These are phyloP conservation scores for Halichoerus grypus DNA, from an alignment of 2,113 vertebrate genomes.

Conservation along the genomic window DNA sequence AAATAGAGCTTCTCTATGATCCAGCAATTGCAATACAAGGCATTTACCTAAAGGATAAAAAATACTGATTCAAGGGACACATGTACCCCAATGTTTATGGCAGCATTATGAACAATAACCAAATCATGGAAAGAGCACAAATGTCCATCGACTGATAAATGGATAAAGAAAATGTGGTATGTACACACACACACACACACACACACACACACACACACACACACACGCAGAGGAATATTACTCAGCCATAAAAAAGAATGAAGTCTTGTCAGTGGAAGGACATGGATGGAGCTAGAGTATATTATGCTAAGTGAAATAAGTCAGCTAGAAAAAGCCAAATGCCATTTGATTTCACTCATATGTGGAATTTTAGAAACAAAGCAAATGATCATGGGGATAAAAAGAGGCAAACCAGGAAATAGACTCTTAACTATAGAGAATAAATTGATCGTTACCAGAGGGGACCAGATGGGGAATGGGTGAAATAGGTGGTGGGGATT, in stretches of 20 bases:
- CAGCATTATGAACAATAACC: background rate
- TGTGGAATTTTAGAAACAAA: background rate
- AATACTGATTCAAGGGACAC: background rate
- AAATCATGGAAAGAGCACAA: background rate
- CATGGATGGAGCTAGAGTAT: background rate
- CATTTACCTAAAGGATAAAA: background rate
- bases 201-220: background rate
- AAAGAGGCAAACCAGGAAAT: background rate
- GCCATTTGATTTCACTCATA: background rate
- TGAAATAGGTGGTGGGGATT: background rate
- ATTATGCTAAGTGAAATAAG: background rate
- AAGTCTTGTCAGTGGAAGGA: background rate
- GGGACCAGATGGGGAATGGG: background rate
- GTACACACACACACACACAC: too few relatives aligned
- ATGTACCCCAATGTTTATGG: background rate
- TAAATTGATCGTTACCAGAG: background rate
- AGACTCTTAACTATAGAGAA: background rate
- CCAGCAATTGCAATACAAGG: background rate
- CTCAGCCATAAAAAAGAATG: background rate
- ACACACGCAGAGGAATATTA: background rate
- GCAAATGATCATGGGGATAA: background rate
- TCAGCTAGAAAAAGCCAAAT: background rate
- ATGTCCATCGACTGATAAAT: background rate
- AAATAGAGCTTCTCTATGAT: background rate
- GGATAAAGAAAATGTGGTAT: background rate